Conservation (phyloP, 2,113 vertebrate species). For the Agapornis roseicollis region DNA sequence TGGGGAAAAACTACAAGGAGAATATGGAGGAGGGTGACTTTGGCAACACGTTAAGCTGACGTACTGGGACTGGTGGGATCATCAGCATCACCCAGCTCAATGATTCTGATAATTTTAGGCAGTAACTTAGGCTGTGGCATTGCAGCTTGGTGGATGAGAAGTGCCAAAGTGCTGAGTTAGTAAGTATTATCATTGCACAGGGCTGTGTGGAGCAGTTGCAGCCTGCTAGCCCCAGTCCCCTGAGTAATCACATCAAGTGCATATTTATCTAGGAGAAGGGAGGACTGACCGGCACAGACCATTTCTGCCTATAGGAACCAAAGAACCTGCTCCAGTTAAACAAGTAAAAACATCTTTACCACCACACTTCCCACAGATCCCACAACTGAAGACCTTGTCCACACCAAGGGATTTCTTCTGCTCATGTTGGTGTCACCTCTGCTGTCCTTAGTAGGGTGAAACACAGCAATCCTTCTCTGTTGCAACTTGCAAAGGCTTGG, state of each 20-base stretch:
- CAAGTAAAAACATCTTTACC: not conserved
- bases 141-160: not conserved
- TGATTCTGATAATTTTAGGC: not conserved
- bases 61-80: not conserved
- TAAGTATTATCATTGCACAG: not conserved
- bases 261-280: not conserved
- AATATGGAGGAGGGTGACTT: not conserved
- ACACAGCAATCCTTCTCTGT: rapidly evolving
- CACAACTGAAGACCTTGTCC: not conserved
- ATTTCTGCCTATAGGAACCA: not conserved
- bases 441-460: not conserved
- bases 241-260: too few relatives aligned
- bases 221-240: rapidly evolving
- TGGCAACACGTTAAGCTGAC: not conserved
- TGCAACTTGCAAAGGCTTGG: not conserved
- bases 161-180: not conserved
- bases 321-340: not conserved
- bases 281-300: not conserved
- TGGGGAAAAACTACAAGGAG: not conserved
- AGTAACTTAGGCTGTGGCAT: not conserved
- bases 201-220: not conserved
- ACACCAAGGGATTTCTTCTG: not conserved
- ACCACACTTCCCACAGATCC: not conserved
- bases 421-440: not conserved
- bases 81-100: not conserved